Conservation (phyloP, 2,888 invertebrate genomes). For the Pteria penguin region DNA sequence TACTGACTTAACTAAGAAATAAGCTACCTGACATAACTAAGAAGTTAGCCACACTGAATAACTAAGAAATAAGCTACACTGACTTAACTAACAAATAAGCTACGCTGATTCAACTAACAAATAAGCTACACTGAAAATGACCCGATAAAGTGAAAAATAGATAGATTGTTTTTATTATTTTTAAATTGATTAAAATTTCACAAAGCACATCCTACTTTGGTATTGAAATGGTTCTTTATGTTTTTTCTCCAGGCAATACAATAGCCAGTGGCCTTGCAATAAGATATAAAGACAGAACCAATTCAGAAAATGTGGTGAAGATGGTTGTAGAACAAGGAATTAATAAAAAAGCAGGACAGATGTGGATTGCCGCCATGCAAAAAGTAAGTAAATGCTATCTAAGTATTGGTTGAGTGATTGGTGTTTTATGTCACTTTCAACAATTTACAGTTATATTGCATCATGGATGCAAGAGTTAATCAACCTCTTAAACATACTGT, state of each 20-base stretch:
- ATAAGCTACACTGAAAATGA: not conserved
- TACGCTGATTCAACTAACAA: no score
- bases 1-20: no score
- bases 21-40: no score
- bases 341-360: constrained; percentile 63
- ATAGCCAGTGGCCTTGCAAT: constrained; percentile 72
- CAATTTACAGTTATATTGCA: no score
- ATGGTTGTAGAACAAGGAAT: constrained; percentile 60
- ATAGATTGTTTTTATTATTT: constrained; percentile 5
- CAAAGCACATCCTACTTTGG: no score
- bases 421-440: no score
- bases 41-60: no score
- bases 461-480: no score
- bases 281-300: constrained; percentile 61
- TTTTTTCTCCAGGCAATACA: constrained; percentile 62
- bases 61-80: no score
- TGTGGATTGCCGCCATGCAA: constrained; percentile 75
- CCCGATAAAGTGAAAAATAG: not conserved
- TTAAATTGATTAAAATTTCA: not conserved
- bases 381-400: constrained; percentile 67
- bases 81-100: no score
- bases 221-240: not conserved
- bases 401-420: no score
- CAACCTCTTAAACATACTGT: no score
- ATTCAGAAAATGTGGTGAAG: constrained; percentile 58